phyloP scores from a whole-genome alignment of 35 echinoderm and acorn worm species.

The Strongylocentrotus purpuratus region DNA sequence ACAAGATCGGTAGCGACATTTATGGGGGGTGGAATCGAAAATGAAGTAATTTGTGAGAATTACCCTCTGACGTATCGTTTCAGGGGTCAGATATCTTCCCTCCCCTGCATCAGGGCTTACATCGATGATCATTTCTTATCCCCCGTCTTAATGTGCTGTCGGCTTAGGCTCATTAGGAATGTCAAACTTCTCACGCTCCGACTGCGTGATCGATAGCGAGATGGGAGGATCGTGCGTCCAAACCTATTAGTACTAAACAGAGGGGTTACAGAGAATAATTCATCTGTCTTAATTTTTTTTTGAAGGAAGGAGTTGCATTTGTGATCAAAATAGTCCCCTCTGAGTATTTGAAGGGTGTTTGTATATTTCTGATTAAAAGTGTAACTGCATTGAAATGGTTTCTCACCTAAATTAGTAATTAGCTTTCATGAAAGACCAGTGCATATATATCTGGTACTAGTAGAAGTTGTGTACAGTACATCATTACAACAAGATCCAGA shows the following conservation, averaged over 20 bases:
- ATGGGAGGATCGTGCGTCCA: constrained; percentile 8
- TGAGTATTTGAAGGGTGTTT: not conserved
- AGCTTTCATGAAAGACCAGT: not conserved
- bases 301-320: not conserved
- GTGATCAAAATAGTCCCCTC: not conserved
- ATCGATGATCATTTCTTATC: not conserved
- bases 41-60: constrained; percentile 33
- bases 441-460: not conserved
- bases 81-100: not conserved
- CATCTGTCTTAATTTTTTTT: constrained; percentile 4
- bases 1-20: constrained; percentile 35
- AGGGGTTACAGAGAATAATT: not conserved
- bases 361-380: not conserved
- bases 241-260: not conserved
- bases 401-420: not conserved
- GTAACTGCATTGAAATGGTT: not conserved
- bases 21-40: constrained; percentile 21
- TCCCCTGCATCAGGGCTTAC: not conserved
- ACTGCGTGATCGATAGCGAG: constrained; percentile 11
- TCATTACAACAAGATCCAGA: not conserved
- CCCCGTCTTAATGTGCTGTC: constrained; percentile 28
- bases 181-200: constrained; percentile 20
- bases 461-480: not conserved
- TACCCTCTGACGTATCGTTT: constrained; percentile 8
- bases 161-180: constrained; percentile 24